Evolutionary conservation across 1,140 invertebrate species (phyloP).

Genomic region (Drosophila pseudoananassae): DNA sequence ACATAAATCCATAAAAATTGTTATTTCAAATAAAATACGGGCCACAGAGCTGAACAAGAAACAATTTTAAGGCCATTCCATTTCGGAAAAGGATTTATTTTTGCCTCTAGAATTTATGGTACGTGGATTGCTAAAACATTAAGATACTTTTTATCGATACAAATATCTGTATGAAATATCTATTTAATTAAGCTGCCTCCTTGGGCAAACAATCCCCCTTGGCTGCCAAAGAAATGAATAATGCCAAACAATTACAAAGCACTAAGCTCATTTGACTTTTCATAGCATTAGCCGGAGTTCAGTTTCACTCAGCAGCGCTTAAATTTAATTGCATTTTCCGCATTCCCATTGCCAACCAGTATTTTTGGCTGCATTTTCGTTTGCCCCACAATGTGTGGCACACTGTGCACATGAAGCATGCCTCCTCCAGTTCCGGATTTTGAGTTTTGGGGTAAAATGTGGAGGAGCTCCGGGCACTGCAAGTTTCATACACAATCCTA

Average conservation of each 20-base stretch:
- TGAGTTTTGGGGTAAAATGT: not conserved
- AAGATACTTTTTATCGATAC: not conserved
- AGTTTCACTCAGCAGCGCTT: conserved; percentile 46
- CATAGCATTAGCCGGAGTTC: conserved; percentile 45
- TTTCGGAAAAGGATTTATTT: conserved; percentile 1
- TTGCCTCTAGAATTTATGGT: not conserved
- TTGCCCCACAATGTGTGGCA: conserved; percentile 20
- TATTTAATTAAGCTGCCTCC: not conserved
- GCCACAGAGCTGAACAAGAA: conserved; percentile 15
- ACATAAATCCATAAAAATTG: conserved; percentile 62
- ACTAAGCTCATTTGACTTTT: conserved; percentile 50
- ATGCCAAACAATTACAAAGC: conserved; percentile 40
- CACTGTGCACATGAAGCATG: conserved; percentile 10
- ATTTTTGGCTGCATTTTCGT: conserved; percentile 44
- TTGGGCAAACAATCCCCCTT: not conserved
- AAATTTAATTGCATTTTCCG: conserved; percentile 54
- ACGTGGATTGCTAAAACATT: not conserved
- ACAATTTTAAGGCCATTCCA: conserved; percentile 22
- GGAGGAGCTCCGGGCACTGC: conserved; percentile 21
- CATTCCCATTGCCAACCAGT: conserved; percentile 36
- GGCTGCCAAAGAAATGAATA: conserved; percentile 32
- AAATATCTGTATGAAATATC: not conserved
- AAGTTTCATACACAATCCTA: conserved; percentile 20
- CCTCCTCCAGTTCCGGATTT: conserved; percentile 11
- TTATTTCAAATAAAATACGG: conserved; percentile 40